Percentiles rank a stretch among this genome's conserved stretches.
phyloP scores from a whole-genome alignment of 2,113 vertebrate species.

The Actenoides lindsayi region DNA sequence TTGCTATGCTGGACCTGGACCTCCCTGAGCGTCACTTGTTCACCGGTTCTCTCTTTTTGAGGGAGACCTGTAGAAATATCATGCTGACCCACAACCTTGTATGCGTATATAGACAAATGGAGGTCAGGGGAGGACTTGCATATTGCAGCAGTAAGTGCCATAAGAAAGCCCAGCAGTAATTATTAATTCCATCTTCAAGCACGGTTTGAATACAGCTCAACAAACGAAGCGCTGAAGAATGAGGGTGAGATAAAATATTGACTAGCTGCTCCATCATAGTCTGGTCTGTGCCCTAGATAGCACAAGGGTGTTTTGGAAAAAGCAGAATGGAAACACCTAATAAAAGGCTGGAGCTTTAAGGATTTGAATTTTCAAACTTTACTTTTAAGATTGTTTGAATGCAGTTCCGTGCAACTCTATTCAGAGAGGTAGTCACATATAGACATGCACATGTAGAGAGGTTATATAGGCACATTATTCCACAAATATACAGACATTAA shows the following conservation, averaged over 20 bases:
- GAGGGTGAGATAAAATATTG: slow-evolving; percentile 60
- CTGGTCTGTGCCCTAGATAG: slow-evolving; percentile 30
- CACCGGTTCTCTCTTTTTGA: not conserved
- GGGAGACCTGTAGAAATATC: not conserved
- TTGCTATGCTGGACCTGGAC: not conserved
- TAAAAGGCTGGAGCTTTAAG: not conserved
- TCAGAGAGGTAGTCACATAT: not conserved
- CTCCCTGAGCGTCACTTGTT: not conserved
- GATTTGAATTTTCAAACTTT: not conserved
- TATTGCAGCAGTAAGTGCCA: not conserved
- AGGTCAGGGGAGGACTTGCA: not conserved
- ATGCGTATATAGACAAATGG: not conserved
- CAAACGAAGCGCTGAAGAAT: slow-evolving; percentile 31
- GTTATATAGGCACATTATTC: not conserved
- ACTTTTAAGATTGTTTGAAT: not conserved
- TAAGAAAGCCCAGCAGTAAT: slow-evolving; percentile 43
- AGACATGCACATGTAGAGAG: not conserved
- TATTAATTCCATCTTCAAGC: slow-evolving; percentile 50
- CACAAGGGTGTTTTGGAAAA: not conserved
- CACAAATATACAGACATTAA: not conserved
- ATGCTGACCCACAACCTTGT: not conserved
- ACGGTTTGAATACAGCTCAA: not conserved
- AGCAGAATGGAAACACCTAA: not conserved
- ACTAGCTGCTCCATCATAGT: slow-evolving; percentile 46
- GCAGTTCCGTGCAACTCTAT: not conserved